Evolutionary conservation across 64 coral and sea anemone species (phyloP).

Genomic region (Cladopsammia gracilis): DNA sequence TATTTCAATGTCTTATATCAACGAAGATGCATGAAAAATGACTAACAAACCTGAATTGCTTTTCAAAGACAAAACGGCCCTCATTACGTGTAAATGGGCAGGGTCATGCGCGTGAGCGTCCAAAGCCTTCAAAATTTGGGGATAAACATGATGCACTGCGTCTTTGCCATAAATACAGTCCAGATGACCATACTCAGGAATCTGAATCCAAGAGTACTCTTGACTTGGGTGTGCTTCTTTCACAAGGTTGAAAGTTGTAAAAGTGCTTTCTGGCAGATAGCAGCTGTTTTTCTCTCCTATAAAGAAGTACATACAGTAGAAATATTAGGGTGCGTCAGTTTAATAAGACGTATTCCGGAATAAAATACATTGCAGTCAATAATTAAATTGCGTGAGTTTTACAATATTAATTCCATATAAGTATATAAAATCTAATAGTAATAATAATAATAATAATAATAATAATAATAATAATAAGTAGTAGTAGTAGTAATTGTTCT

Average conservation of each 20-base stretch:
- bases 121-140: constrained; percentile 50
- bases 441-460: too few species aligned
- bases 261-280: constrained; percentile 32
- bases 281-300: constrained; percentile 57
- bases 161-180: constrained; percentile 66
- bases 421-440: too few species aligned
- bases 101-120: constrained; percentile 24
- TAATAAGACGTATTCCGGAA: too few species aligned
- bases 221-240: constrained; percentile 54
- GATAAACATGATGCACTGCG: constrained; percentile 61
- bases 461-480: too few species aligned
- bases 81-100: not conserved
- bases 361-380: too few species aligned
- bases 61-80: not conserved
- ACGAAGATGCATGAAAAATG: too few species aligned
- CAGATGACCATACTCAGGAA: constrained; percentile 66
- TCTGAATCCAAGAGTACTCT: constrained; percentile 43
- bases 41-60: not conserved
- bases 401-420: too few species aligned
- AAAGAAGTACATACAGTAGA: not conserved
- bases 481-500: too few species aligned
- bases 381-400: too few species aligned
- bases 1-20: too few species aligned
- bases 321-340: too few species aligned
- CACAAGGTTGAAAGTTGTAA: constrained; percentile 23